phyloP scores from a whole-genome alignment of 2,888 invertebrate species.

The Phyllotreta striolata region DNA sequence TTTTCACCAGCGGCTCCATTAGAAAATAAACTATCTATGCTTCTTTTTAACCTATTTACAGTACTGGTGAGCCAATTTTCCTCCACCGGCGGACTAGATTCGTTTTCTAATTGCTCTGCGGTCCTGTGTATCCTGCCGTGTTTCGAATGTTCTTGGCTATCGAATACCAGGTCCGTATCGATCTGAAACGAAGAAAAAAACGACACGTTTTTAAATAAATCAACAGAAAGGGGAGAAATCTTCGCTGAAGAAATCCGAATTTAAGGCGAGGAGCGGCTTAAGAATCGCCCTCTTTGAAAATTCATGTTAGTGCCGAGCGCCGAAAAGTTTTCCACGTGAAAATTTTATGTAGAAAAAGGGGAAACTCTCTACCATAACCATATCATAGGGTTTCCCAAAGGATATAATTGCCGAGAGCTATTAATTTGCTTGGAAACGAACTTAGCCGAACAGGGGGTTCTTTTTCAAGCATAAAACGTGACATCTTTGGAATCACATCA shows the following conservation, averaged over 20 bases:
- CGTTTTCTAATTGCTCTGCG: conserved; percentile 39
- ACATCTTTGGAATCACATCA: too few species aligned
- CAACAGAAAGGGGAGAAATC: not conserved
- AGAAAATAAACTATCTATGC: conserved; percentile 48
- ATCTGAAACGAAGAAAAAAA: conserved; percentile 52
- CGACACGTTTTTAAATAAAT: not conserved
- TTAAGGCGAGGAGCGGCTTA: conserved; percentile 1
- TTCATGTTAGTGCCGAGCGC: too few species aligned
- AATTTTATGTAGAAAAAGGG: conserved; percentile 23
- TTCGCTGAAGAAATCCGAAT: not conserved
- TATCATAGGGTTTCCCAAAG: conserved; percentile 31
- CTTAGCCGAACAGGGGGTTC: not conserved
- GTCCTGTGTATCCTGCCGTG: conserved; percentile 50
- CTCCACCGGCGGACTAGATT: conserved; percentile 53
- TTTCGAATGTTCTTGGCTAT: conserved; percentile 52
- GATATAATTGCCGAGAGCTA: conserved; percentile 33
- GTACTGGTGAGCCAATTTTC: conserved; percentile 56
- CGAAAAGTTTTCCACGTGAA: conserved; percentile 9
- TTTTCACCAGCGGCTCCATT: conserved; percentile 32
- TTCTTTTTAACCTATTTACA: conserved; percentile 60
- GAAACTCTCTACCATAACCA: conserved; percentile 23
- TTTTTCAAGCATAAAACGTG: too few species aligned
- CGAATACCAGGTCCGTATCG: conserved; percentile 60
- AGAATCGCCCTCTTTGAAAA: too few species aligned
- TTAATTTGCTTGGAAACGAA: conserved; percentile 31